Base-by-base conservation (phyloP, 2,888 invertebrate species). In the Eristalis pertinax region DNA sequence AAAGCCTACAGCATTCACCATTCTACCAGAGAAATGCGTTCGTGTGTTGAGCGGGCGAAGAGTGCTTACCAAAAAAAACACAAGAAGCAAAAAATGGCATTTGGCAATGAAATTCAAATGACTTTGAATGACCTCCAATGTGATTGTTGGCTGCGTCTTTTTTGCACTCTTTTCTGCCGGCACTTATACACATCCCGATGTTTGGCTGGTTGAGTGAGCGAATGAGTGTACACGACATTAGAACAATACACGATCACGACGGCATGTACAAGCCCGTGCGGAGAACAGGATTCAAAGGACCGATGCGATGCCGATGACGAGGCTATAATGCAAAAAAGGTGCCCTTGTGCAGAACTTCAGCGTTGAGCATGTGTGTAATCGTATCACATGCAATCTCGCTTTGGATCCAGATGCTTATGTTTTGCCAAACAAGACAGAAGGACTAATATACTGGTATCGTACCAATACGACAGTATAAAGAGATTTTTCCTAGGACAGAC, bases 61-160 rank as follows among this genome's bases (percentile, higher is more conserved):
- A n/a, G 43, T 50, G 50, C 50, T 50, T 50, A 73, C 65, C 58
- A 41, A 24, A 58, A 41, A 24, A 58, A 32, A n/a, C 43, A 72
- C 83, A 19, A 82, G 80, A 79, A 50, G 50, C 50, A 87, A 82
- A 75, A 68, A 79, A 78, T 79, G 87, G 64, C 80, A 87, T 87
- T 87, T 87, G 87, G 87, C 87, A 87, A 84, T 87, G 87, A 87
- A 87, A 87, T 87, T 87, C 84, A 87, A 87, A 87, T 87, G 87
- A 87, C 87, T 87, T 87, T 87, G 79, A 87, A 87, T 87, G 84
- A 87, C 87, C 87, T 87, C 87, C 87, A 87, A 79, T 67, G 75
- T 65, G 75, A 63, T 76, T 58, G 69, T 65, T 77, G 70, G 62
- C 64, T 78, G 69, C 26, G 50, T 19, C 50, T n/a, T 19, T 63